Evolutionary conservation across 2,888 invertebrate species (phyloP).

Genomic region (Chymomyza caudatula): DNA sequence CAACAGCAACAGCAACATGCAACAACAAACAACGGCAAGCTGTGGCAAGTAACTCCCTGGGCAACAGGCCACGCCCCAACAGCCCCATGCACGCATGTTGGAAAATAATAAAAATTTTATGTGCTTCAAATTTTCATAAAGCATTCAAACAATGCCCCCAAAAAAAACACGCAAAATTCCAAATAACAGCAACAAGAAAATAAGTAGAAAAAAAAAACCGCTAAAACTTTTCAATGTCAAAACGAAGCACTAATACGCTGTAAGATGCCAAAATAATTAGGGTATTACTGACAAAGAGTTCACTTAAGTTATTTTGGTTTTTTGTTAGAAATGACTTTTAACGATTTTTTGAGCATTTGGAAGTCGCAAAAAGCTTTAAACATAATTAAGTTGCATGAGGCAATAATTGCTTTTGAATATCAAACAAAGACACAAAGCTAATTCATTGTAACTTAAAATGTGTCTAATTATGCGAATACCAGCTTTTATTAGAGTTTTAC

Average conservation of each 20-base stretch:
- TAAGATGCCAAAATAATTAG: too few species aligned
- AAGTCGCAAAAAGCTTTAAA: too few species aligned
- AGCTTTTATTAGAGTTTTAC: too few species aligned
- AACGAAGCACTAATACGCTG: background rate
- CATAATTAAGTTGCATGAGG: too few species aligned
- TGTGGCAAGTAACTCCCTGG: slow-evolving; percentile 30
- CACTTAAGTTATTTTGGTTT: too few species aligned
- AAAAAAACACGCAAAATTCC: slow-evolving; percentile 18
- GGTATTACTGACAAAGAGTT: too few species aligned
- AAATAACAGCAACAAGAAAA: slow-evolving; percentile 4
- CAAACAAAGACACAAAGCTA: too few species aligned
- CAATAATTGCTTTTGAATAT: too few species aligned
- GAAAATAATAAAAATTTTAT: slow-evolving; percentile 57
- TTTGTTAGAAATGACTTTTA: too few species aligned
- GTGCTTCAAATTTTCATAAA: slow-evolving; percentile 62
- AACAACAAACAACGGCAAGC: background rate
- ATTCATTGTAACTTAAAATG: too few species aligned
- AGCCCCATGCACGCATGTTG: slow-evolving; percentile 31
- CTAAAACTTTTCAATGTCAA: background rate
- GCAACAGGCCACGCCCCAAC: slow-evolving; percentile 4
- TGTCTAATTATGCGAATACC: too few species aligned
- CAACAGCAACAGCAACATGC: background rate
- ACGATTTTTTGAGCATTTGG: too few species aligned
- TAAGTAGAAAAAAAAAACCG: background rate
- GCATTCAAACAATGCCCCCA: slow-evolving; percentile 53